Percentiles rank a stretch among this genome's conserved stretches.
Evolutionary conservation across 2,113 vertebrate species (phyloP).

Genomic region (Lichenostomus cassidix): DNA sequence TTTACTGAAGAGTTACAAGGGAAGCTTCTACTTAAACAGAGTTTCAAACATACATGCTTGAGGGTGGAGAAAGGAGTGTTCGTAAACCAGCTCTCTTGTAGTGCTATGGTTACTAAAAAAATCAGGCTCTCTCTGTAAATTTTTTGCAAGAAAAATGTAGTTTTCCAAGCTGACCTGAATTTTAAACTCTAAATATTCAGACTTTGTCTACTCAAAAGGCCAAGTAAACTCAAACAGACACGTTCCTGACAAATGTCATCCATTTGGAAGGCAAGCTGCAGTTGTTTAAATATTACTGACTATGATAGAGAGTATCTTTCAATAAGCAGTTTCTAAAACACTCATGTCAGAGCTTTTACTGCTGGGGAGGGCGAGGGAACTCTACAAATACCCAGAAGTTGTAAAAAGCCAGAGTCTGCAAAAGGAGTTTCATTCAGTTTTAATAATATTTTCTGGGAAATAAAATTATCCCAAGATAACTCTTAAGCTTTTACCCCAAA

Average conservation of each 20-base stretch:
- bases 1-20: background rate
- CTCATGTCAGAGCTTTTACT: background rate
- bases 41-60: background rate
- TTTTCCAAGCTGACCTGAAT: constrained; percentile 33
- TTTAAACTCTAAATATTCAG: constrained; percentile 36
- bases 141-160: background rate
- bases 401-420: background rate
- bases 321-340: background rate
- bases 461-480: background rate
- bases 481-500: background rate
- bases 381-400: background rate
- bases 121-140: background rate
- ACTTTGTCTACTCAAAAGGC: constrained; percentile 1
- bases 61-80: background rate
- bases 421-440: background rate
- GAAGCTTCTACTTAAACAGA: background rate
- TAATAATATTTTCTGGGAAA: constrained; percentile 11
- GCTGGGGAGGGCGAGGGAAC: background rate
- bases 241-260: constrained; percentile 35
- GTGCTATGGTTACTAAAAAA: background rate
- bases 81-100: background rate
- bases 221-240: constrained; percentile 36
- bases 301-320: background rate
- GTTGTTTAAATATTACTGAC: constrained; percentile 47
- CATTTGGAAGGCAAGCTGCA: constrained; percentile 24